These are phyloP conservation scores for Antennarius striatus DNA, from an alignment of 2,113 vertebrate genomes.

Conservation along the genomic window DNA sequence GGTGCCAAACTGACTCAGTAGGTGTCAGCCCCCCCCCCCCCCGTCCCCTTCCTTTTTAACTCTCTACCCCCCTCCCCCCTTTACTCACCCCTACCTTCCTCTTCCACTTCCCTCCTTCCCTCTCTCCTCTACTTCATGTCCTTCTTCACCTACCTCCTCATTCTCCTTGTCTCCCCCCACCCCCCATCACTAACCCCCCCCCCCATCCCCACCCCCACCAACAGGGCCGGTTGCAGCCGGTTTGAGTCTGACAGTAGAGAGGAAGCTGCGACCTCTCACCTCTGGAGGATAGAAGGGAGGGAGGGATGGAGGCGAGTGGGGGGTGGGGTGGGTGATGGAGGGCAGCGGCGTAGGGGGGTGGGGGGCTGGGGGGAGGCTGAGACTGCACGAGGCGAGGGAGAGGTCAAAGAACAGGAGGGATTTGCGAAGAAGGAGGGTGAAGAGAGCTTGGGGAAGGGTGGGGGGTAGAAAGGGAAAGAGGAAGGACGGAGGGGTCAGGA, in stretches of 20 bases:
- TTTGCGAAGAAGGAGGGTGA: constrained; percentile 52
- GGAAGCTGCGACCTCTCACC: constrained; percentile 79
- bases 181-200: background rate
- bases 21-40: constrained; percentile 47
- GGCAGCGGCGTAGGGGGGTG: background rate
- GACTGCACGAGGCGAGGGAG: constrained; percentile 62
- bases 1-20: constrained; percentile 60
- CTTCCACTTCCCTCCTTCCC: constrained; percentile 7
- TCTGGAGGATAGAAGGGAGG: constrained; percentile 55
- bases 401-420: constrained; percentile 74
- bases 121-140: constrained; percentile 25
- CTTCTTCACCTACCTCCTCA: constrained; percentile 53
- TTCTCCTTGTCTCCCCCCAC: constrained; percentile 37
- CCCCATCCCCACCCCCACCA: background rate
- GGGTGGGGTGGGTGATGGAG: constrained; percentile 5
- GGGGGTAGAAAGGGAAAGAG: constrained; percentile 15
- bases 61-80: background rate
- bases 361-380: constrained; percentile 7
- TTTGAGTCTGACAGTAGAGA: constrained; percentile 74
- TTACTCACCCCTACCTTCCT: constrained; percentile 30
- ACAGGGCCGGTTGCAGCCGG: constrained; percentile 71
- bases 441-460: constrained; percentile 53
- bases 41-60: constrained; percentile 36
- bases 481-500: constrained; percentile 51
- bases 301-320: constrained; percentile 55